Percentiles rank a stretch among this genome's conserved stretches.
Evolutionary conservation across 1,140 invertebrate species (phyloP).

Genomic region (Pentalonia nigronervosa): DNA sequence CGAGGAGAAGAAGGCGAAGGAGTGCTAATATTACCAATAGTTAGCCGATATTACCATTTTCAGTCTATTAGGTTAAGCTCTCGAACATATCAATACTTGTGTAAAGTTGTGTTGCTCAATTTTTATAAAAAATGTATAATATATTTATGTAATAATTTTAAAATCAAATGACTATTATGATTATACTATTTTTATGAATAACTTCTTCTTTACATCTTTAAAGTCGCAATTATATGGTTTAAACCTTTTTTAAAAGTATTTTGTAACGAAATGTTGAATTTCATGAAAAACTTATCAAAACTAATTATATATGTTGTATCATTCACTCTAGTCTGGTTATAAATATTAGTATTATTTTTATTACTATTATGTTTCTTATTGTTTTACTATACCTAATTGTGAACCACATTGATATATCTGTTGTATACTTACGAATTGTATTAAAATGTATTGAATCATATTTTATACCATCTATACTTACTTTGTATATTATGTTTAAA

Average conservation of each 20-base stretch:
- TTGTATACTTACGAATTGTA: not conserved
- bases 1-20: conserved; percentile 62
- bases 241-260: not conserved
- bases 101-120: conserved; percentile 25
- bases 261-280: not conserved
- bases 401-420: not conserved
- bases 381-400: not conserved
- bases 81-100: not conserved
- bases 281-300: not conserved
- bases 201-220: not conserved
- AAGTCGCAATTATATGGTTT: not conserved
- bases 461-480: not conserved
- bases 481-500: not conserved
- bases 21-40: conserved; percentile 58
- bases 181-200: not conserved
- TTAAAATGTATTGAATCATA: not conserved
- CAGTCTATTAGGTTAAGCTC: not conserved
- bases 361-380: not conserved
- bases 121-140: not conserved
- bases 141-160: not conserved
- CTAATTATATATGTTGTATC: not conserved
- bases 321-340: conserved; percentile 19
- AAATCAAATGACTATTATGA: conserved; percentile 25
- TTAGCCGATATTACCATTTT: conserved; percentile 53
- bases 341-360: not conserved